Evolutionary conservation across 2,888 invertebrate genomes (phyloP).

Genomic region (Aproaerema taeniolella): DNA sequence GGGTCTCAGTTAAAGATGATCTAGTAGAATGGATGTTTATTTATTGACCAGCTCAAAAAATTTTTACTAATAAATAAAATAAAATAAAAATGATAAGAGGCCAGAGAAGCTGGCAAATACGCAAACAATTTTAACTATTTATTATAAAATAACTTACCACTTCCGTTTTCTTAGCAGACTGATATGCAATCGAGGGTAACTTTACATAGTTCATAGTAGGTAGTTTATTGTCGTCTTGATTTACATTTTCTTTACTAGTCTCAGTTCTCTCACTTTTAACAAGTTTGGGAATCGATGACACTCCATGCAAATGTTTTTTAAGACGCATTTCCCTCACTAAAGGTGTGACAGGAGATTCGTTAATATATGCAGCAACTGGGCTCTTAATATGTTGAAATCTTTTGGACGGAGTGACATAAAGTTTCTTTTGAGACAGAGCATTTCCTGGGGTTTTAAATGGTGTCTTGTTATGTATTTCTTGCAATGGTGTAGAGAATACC

Average conservation of each 20-base stretch:
- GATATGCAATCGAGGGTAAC: too few species aligned
- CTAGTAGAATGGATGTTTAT: too few species aligned
- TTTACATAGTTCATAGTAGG: background rate
- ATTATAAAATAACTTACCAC: too few species aligned
- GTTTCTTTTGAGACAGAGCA: conserved; percentile 31
- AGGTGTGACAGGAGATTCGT: conserved; percentile 46
- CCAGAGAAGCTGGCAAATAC: too few species aligned
- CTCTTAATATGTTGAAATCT: conserved; percentile 47
- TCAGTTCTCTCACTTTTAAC: too few species aligned
- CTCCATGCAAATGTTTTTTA: conserved; percentile 40
- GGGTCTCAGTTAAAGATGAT: too few species aligned
- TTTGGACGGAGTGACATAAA: conserved; percentile 29
- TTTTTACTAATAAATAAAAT: too few species aligned
- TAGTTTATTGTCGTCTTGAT: background rate
- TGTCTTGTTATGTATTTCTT: conserved; percentile 19
- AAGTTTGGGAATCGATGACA: conserved; percentile 48
- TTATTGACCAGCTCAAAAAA: too few species aligned
- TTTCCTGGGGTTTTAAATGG: conserved; percentile 45
- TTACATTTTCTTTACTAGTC: conserved; percentile 48
- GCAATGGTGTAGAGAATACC: conserved; percentile 23
- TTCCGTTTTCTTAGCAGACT: too few species aligned
- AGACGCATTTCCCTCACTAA: conserved; percentile 48
- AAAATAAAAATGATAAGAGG: too few species aligned
- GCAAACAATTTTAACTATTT: too few species aligned
- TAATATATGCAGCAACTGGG: conserved; percentile 60